A percentile compares a stretch with the other conserved stretches of the same genome.
Conservation (phyloP, 2,113 vertebrate genomes). For the Pitta sordida region DNA sequence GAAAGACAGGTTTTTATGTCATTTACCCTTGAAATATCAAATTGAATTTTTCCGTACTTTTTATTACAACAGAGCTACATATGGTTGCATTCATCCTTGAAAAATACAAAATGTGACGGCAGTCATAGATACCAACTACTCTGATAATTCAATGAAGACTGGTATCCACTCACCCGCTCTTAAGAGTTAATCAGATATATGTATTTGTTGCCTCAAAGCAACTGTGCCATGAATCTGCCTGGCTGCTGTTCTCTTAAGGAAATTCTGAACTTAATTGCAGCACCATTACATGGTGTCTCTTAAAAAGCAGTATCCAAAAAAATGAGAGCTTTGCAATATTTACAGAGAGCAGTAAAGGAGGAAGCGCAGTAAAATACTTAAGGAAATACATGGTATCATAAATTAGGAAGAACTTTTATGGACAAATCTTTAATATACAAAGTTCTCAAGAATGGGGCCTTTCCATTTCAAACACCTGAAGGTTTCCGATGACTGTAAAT, state of each 20-base stretch:
- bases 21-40: background rate
- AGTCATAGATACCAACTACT: background rate
- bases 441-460: background rate
- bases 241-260: background rate
- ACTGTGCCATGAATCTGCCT: background rate
- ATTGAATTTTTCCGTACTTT: background rate
- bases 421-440: background rate
- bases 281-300: background rate
- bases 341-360: background rate
- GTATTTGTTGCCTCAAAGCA: background rate
- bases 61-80: background rate
- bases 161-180: background rate
- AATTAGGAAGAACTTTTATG: background rate
- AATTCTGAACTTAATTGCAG: background rate
- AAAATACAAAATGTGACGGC: background rate
- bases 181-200: background rate
- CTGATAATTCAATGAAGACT: background rate
- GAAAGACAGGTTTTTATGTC: background rate
- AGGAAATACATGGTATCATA: background rate
- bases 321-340: background rate
- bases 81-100: background rate
- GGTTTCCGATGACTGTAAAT: conserved; percentile 24
- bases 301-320: background rate
- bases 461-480: conserved; percentile 26
- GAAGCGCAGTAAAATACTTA: background rate